Evolutionary conservation across 1,140 invertebrate genomes (phyloP).

Genomic region (Grapholita molesta): DNA sequence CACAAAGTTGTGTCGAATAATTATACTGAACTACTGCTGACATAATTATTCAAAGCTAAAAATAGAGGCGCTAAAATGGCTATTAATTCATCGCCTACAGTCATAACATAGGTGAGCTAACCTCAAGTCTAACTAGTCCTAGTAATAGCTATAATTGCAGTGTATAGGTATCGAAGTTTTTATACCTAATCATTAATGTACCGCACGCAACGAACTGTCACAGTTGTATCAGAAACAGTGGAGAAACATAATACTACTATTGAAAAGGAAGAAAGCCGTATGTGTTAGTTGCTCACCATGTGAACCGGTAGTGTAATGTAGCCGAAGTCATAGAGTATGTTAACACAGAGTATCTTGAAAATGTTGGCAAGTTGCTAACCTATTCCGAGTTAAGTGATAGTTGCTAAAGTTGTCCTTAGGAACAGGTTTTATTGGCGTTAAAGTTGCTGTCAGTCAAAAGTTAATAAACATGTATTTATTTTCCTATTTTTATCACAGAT

Average conservation of each 20-base stretch:
- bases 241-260: background rate
- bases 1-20: background rate
- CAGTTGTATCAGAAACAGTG: background rate
- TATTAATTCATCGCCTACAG: background rate
- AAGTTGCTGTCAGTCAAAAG: no score
- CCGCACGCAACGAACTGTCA: background rate
- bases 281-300: background rate
- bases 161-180: constrained; percentile 7
- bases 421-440: background rate
- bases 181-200: background rate
- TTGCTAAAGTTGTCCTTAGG: background rate
- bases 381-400: background rate
- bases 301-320: background rate
- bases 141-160: constrained; percentile 3
- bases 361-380: background rate
- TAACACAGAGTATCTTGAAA: background rate
- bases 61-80: background rate
- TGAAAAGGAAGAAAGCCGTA: background rate
- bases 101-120: background rate
- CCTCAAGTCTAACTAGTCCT: background rate
- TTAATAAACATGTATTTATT: no score
- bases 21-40: background rate
- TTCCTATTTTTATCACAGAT: no score
- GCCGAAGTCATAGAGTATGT: background rate
- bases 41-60: background rate